Base-by-base conservation (phyloP, 2,888 invertebrate species). In the Sinhomidia bicolor region DNA sequence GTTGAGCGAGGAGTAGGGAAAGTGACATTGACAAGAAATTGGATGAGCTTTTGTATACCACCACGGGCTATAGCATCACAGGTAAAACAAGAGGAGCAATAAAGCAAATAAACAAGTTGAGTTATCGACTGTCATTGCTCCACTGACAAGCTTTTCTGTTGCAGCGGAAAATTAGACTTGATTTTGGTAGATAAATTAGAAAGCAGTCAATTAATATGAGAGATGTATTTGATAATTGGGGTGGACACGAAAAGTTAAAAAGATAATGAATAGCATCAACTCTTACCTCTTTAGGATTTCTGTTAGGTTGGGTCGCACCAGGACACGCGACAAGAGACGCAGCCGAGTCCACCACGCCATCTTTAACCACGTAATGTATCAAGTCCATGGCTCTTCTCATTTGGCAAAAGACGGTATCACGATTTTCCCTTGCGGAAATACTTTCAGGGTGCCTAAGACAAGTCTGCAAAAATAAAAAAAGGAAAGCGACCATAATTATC, bases 321-420 rank as follows among this genome's bases (percentile, higher is more conserved):
- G 92, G 90, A 87, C 91, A 91, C 68, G 91, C 84, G 71, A 92
- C 91, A 20, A 93, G 91, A 51, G 92, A 92, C 10, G 93, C 92
- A 44, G 93, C 93, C 3, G 95, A 94, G 93, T 95, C 95, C 93
- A 97, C 94, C 60, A 98, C 96, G n/a, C 99, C 99, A 94, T 99
- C 99, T 93, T 98, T 97, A 71, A 99, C 98, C 89, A 99, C 98
- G 94, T 97, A 98, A 94, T 99, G 99, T 92, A 99, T 98, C 91
- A 99, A 95, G 94, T 99, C 99, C 96, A 99, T 97, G 29, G 99
- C 98, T 91, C 98, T 95, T 90, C 99, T 95, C 97, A 99, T 99
- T 94, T 99, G 98, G 93, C 98, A 98, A 94, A 99, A 99, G 68
- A 99, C 99, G 0, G 99, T 99, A 94, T 99, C 99, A 9, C 99